phyloP scores from a whole-genome alignment of 2,797 vertebrate species.

The Myotis pilosus region DNA sequence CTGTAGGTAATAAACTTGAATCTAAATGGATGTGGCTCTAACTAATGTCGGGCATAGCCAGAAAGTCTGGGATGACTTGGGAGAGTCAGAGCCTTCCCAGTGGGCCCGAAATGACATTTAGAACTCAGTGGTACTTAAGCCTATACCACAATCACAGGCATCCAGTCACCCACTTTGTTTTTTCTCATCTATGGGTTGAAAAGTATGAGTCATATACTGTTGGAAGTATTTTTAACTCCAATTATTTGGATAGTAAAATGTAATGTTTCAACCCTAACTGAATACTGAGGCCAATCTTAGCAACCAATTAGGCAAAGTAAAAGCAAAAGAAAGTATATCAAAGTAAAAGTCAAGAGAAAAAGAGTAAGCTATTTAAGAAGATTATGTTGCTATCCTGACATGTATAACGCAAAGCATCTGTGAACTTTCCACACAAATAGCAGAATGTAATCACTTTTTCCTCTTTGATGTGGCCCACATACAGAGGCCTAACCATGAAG shows the following conservation, averaged over 20 bases:
- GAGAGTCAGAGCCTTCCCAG: not conserved
- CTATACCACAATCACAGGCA: not conserved
- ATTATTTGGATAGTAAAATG: conserved; percentile 64
- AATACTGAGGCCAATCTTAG: conserved; percentile 50
- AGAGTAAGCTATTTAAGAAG: conserved; percentile 4
- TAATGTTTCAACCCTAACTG: conserved; percentile 33
- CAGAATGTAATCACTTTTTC: not conserved
- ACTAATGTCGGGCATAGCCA: not conserved
- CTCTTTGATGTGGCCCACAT: not conserved
- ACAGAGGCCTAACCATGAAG: not conserved
- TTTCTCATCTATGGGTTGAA: conserved; percentile 48
- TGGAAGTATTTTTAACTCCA: conserved; percentile 64
- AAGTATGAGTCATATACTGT: conserved; percentile 48
- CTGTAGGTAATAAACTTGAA: not conserved
- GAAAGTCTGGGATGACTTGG: not conserved
- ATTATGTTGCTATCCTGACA: not conserved
- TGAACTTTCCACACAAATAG: not conserved
- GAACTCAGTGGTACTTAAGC: not conserved
- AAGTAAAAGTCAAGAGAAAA: conserved; percentile 37
- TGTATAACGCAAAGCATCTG: not conserved
- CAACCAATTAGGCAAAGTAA: conserved; percentile 36
- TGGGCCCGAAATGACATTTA: not conserved
- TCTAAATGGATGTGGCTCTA: conserved; percentile 31
- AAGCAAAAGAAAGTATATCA: not conserved
- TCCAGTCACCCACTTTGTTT: conserved; percentile 28